These are phyloP conservation scores for Myotis davidii DNA, from an alignment of 2,113 vertebrate species.

Conservation along the genomic window DNA sequence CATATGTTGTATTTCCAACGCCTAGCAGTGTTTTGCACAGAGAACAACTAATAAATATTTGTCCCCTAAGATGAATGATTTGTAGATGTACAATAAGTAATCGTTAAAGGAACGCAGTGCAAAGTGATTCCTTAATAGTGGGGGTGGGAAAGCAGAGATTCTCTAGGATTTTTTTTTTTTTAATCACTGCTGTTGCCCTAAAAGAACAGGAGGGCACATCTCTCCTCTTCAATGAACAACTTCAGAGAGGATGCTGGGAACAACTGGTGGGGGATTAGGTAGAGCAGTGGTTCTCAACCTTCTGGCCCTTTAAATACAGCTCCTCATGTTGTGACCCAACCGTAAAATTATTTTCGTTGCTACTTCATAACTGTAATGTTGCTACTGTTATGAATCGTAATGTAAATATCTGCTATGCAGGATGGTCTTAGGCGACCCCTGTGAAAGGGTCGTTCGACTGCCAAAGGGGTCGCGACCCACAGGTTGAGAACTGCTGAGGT, in stretches of 20 bases:
- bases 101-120: neutral
- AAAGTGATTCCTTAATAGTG: neutral
- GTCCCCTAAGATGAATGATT: neutral
- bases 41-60: neutral
- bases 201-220: neutral
- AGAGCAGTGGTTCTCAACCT: neutral
- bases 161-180: neutral
- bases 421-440: too few species aligned
- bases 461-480: too few species aligned
- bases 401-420: too few species aligned
- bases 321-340: too few species aligned
- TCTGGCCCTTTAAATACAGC: too few species aligned
- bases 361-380: too few species aligned
- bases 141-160: neutral
- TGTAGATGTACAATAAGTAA: neutral
- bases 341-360: too few species aligned
- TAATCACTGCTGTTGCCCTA: neutral
- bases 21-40: neutral
- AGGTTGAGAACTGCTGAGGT: neutral
- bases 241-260: neutral
- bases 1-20: neutral
- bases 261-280: neutral
- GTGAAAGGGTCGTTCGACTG: too few species aligned
- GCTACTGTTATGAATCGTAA: too few species aligned
- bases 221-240: neutral